Conservation (phyloP, 2,797 vertebrate species). For the Girardinus metallicus region DNA sequence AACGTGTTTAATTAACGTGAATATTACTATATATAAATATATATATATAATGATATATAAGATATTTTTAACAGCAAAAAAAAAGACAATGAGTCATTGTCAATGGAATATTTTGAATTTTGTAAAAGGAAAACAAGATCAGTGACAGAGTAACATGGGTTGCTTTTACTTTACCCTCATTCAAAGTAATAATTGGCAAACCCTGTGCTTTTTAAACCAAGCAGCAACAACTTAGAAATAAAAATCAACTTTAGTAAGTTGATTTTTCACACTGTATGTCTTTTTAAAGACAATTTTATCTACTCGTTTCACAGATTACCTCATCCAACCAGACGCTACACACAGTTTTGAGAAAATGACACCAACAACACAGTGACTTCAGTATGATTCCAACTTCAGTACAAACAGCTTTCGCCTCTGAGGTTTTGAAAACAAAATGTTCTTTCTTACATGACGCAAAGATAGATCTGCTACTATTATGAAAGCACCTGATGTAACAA, state of each 20-base stretch:
- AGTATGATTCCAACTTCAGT: neutral
- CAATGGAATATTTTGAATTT: neutral
- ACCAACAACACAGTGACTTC: conserved; percentile 16
- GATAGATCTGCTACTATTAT: neutral
- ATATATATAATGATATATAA: too few relatives aligned
- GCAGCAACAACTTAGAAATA: neutral
- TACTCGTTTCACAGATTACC: conserved; percentile 29
- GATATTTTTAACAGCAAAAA: neutral
- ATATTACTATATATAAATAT: too few relatives aligned
- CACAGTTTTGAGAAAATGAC: neutral
- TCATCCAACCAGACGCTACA: conserved; percentile 16
- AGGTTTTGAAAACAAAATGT: conserved; percentile 14
- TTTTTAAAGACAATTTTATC: conserved; percentile 1
- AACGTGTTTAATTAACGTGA: too few relatives aligned
- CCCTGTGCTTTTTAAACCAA: neutral
- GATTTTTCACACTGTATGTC: neutral
- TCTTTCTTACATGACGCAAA: conserved; percentile 1
- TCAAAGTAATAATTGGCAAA: neutral
- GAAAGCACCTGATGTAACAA: neutral
- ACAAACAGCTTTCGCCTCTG: neutral
- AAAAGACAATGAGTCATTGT: neutral
- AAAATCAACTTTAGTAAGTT: conserved; percentile 5
- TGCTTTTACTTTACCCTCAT: neutral
- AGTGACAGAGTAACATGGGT: neutral
- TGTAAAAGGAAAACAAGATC: neutral